Evolutionary conservation across 2,888 invertebrate genomes (phyloP).

Genomic region (Amphimallon solstitiale): DNA sequence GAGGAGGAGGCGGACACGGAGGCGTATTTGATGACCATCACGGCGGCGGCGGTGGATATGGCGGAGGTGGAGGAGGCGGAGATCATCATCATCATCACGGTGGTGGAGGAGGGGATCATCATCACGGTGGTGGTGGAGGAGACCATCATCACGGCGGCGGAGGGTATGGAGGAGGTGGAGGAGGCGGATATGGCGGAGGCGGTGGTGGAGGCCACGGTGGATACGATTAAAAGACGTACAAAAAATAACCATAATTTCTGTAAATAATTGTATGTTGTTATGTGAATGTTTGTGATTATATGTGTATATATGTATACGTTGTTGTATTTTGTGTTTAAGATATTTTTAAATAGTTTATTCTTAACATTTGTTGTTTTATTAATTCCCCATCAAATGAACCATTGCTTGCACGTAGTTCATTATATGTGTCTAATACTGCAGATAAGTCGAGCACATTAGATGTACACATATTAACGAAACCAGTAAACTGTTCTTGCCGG

Average conservation of each 20-base stretch:
- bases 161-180: neutral
- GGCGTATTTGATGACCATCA: slow-evolving; percentile 32
- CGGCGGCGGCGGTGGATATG: slow-evolving; percentile 37
- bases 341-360: too few species aligned
- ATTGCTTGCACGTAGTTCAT: too few species aligned
- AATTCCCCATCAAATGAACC: too few species aligned
- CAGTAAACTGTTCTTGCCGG: too few species aligned
- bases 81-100: slow-evolving; percentile 18
- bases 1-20: slow-evolving; percentile 25
- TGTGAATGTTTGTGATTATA: neutral
- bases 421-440: too few species aligned
- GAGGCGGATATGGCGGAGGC: slow-evolving; percentile 38
- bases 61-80: slow-evolving; percentile 40
- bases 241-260: neutral
- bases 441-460: too few species aligned
- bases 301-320: slow-evolving; percentile 11
- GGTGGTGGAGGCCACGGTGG: slow-evolving; percentile 38
- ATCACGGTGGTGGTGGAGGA: slow-evolving; percentile 31
- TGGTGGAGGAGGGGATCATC: slow-evolving; percentile 29
- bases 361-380: too few species aligned
- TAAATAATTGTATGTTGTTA: slow-evolving; percentile 9
- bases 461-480: too few species aligned
- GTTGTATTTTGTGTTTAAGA: slow-evolving; percentile 15
- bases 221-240: slow-evolving; percentile 30
- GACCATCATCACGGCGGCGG: slow-evolving; percentile 25